Base-by-base conservation (phyloP, 2,797 vertebrate genomes). In the Falco columbarius region DNA sequence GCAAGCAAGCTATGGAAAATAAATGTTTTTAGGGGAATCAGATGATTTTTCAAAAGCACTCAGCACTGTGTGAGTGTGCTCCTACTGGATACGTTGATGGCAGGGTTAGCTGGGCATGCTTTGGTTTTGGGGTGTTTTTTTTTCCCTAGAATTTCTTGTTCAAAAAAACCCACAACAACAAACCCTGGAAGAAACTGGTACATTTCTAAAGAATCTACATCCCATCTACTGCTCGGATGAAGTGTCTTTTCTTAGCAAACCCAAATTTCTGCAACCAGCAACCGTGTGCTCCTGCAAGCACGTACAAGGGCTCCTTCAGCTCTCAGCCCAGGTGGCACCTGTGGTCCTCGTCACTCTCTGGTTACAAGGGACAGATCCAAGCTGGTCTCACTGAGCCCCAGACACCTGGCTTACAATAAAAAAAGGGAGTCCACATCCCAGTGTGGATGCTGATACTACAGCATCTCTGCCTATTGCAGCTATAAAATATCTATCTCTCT, bases 31-130 rank as follows among this genome's bases (percentile, higher is more conserved):
- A 71, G 32, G 30, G 21, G 34, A 86, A 93, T 72, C 3, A 54
- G 46, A 52, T 52, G 55, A 55, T 81, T 92, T 83, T 81, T 84
- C 80, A 90, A 63, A 81, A 65, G 82, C 47, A 20, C 18, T 84
- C 18, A 36, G 82, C 12, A 34, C 34, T 16, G 49, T 0, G 0
- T 2, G 21, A 49, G 21, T 2, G 1, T 16, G 29, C 26, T 93
- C 59, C 52, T 15, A 32, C 23, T 1, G 2, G 22, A 34, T 85
- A 52, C 7, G 4, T 15, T 6, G 9, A 6, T 2, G 7, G 85
- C 46, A n/a, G 65, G 75, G 30, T 22, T 63, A 58, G 77, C 58
- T 38, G 18, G 10, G n/a, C 0, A 1, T 30, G 38, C 40, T 83
- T 75, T 27, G 24, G 7, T 46, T 77, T 86, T 36, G 32, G 19